Percentiles rank a stretch among this genome's conserved stretches.
Conservation (phyloP, 2,113 vertebrate genomes). For the Gnathonemus longibarbis region DNA sequence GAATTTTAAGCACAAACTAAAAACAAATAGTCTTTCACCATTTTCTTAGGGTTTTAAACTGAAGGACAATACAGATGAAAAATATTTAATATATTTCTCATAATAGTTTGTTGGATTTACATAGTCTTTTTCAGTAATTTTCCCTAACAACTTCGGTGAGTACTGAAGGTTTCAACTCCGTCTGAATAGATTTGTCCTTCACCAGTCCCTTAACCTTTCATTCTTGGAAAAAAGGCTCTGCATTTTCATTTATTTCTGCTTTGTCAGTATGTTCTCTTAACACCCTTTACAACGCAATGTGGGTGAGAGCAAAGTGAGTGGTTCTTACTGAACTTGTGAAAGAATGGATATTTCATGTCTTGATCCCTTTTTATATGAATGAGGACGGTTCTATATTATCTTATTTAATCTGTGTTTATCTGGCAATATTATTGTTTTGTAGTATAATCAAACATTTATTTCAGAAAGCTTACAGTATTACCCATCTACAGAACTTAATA, state of each 20-base stretch:
- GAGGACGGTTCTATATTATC: background rate
- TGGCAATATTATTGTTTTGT: background rate
- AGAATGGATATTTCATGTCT: background rate
- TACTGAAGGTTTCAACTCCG: conserved; percentile 1
- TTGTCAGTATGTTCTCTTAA: conserved; percentile 2
- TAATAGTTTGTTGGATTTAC: background rate
- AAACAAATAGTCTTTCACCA: background rate
- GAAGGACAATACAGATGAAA: background rate
- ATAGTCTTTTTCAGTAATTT: conserved; percentile 1
- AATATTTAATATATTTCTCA: background rate
- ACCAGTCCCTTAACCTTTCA: conserved; percentile 19
- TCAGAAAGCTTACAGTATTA: background rate
- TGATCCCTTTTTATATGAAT: background rate
- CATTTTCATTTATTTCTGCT: background rate
- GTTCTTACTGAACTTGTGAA: background rate
- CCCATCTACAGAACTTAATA: background rate
- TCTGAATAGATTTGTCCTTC: conserved; percentile 21
- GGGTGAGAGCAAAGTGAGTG: background rate
- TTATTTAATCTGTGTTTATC: background rate
- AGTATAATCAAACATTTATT: background rate
- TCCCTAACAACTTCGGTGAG: background rate
- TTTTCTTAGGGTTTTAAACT: conserved; percentile 1
- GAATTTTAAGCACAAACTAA: background rate
- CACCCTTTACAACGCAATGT: background rate
- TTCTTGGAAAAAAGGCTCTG: background rate